Evolutionary conservation across 2,113 vertebrate species (phyloP), one percentile per base, ranked within the genome.

Genomic region (Anas platyrhynchos): DNA sequence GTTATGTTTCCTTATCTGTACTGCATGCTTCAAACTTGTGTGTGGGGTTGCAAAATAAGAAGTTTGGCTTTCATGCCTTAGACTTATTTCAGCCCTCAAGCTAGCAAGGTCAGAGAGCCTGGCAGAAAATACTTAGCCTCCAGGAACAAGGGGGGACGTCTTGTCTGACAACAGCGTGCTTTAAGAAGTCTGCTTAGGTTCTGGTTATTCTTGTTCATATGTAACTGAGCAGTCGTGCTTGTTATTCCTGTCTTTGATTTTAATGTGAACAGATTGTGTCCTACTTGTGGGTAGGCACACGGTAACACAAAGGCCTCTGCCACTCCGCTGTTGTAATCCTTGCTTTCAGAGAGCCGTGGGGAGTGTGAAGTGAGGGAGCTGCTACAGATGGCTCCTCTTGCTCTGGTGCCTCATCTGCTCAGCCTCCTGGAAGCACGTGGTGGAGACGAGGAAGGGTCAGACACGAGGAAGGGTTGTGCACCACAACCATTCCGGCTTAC

Each of bases 11-110:
- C 46, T 31, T 80, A 25, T 34, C 16, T 23, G 22, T 44, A 50
- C 36, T 34, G 5, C 43, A 6, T 61, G 22, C 69, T 78, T 81
- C 72, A 75, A 81, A 93, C 44, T 71, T 41, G 3, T 25, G 32
- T 86, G 23, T 52, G n/a, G 44, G 72, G 29, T 88, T 91, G 52
- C 44, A 79, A 88, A 78, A 73, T 87, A 71, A 59, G 32, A 56
- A 43, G 31, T 65, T 56, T 84, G 21, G 2, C 27, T 91, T 88
- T 84, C 38, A 5, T 4, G 8, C n/a, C 18, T 69, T 82, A 84
- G 62, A 66, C 54, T 88, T 4, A 18, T 91, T 90, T 89, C 34
- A 84, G 7, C 41, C 34, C 38, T 90, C 23, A 23, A 26, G 56
- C 27, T 38, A 8, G 43, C 59, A 74, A 83, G 79, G 75, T 94